Evolutionary conservation across 2,888 invertebrate genomes (phyloP), one percentile per base, ranked within the genome.

Genomic region (Leptopilina myrica): DNA sequence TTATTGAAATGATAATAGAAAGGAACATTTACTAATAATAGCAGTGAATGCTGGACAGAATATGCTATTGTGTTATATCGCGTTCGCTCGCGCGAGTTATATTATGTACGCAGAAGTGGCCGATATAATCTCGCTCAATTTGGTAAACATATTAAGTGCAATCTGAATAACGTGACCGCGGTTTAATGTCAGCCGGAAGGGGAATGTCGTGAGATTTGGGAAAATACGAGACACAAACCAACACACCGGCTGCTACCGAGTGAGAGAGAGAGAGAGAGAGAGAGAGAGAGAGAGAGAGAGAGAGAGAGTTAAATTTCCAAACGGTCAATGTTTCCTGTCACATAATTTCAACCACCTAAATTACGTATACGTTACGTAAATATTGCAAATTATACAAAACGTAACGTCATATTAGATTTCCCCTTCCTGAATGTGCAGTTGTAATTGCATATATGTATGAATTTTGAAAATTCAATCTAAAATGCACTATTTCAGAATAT

Each of bases 61-160:
- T 43, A 8, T 8, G 43, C 43, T 49, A 49, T 49, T 49, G 12
- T 49, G 9, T 11, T 49, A 49, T 12, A 49, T 49, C 9, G 49
- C 12, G 12, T 7, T 14, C 40, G 66, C 9, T 9, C 12, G 49
- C 40, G 43, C 40, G 66, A 66, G 66, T 73, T 79, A 77, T 83
- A 88, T 87, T 87, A 88, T 84, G 80, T 84, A 81, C 84, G 85
- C 85, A 85, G 86, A 85, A 87, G 86, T 86, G 83, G 73, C 56
- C 80, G 87, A 88, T 88, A 86, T 86, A 84, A 88, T 88, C 88
- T 87, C 86, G 86, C 81, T 83, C 87, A 87, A 87, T 88, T 88
- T 86, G 86, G 87, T 86, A 88, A 88, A 88, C 88, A 87, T 88
- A 88, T 88, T 88, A 87, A 88, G 87, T 85, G 86, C 86, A 85